A percentile compares a stretch with the other conserved stretches of the same genome.
These are phyloP conservation scores for Diaperis boleti DNA, from an alignment of 2,888 invertebrate species.

Conservation along the genomic window DNA sequence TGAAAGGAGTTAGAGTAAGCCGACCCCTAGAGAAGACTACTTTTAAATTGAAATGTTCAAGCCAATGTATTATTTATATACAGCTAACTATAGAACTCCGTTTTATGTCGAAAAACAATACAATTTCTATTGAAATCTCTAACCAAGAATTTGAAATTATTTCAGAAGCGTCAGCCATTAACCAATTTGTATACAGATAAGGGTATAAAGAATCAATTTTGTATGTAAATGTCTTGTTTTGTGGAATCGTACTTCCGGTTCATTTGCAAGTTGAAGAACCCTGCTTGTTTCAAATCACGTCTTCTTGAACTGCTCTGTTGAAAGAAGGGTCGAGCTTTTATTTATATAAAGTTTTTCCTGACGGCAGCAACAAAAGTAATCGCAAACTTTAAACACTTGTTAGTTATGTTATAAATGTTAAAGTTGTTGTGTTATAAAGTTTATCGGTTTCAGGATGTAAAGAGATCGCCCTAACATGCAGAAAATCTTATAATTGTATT, in stretches of 20 bases:
- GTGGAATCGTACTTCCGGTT: conserved; percentile 16
- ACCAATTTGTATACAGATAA: too few relatives aligned
- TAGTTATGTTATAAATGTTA: too few relatives aligned
- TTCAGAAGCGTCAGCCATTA: neutral
- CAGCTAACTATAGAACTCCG: conserved; percentile 21
- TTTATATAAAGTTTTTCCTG: too few relatives aligned
- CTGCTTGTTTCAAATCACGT: conserved; percentile 18
- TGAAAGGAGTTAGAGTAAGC: conserved; percentile 1
- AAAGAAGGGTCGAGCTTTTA: neutral
- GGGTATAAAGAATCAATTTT: conserved; percentile 14
- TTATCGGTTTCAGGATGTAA: too few relatives aligned
- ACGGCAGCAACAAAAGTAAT: too few relatives aligned
- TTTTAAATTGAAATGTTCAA: conserved; percentile 39
- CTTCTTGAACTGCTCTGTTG: conserved; percentile 24
- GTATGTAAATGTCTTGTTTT: conserved; percentile 32
- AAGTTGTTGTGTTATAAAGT: too few relatives aligned
- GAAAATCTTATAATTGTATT: too few relatives aligned
- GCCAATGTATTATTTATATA: conserved; percentile 38
- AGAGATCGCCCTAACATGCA: too few relatives aligned
- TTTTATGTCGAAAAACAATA: conserved; percentile 14
- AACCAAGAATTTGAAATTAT: neutral
- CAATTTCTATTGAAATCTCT: conserved; percentile 18
- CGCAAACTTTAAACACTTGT: too few relatives aligned
- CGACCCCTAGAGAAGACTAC: conserved; percentile 25
- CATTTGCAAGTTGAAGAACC: conserved; percentile 26